phyloP scores from a whole-genome alignment of 2,113 vertebrate genomes.

The Nycticryphes semicollaris region DNA sequence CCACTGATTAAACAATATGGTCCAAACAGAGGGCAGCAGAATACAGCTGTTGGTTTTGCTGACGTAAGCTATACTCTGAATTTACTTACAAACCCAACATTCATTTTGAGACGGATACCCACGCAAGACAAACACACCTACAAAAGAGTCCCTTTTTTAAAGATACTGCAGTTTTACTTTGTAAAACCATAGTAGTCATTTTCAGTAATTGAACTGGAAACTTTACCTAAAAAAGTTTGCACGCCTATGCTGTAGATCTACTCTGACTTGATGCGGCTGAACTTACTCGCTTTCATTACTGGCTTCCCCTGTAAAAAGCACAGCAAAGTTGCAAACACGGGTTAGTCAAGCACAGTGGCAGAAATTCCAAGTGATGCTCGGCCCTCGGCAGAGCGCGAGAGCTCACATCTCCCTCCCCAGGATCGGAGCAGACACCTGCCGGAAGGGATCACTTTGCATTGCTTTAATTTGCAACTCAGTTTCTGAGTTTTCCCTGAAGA shows the following conservation, averaged over 20 bases:
- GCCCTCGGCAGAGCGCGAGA: not conserved
- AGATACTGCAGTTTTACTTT: slow-evolving; percentile 48
- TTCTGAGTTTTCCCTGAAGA: slow-evolving; percentile 71
- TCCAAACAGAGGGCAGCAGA: slow-evolving; percentile 50
- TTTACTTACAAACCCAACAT: slow-evolving; percentile 33
- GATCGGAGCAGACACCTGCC: not conserved
- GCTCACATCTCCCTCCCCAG: not conserved
- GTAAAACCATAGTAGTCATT: slow-evolving; percentile 57
- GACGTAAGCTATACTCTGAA: slow-evolving; percentile 29
- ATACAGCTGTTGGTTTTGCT: slow-evolving; percentile 40
- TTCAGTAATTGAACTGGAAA: slow-evolving; percentile 45
- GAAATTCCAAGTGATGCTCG: slow-evolving; percentile 5
- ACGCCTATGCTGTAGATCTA: slow-evolving; percentile 37
- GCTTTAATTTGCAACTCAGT: slow-evolving; percentile 51
- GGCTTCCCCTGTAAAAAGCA: slow-evolving; percentile 22
- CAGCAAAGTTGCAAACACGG: slow-evolving; percentile 38
- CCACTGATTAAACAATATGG: slow-evolving; percentile 45
- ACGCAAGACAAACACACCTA: slow-evolving; percentile 30
- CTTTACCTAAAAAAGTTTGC: slow-evolving; percentile 38
- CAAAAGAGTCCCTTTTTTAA: slow-evolving; percentile 54
- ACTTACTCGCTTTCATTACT: not conserved
- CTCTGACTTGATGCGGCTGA: not conserved
- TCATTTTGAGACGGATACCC: slow-evolving; percentile 7
- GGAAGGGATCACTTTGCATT: slow-evolving; percentile 47
- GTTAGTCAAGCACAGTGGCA: slow-evolving; percentile 62